Conservation (phyloP, 2,888 invertebrate species). For the Dinocampus coccinellae region DNA sequence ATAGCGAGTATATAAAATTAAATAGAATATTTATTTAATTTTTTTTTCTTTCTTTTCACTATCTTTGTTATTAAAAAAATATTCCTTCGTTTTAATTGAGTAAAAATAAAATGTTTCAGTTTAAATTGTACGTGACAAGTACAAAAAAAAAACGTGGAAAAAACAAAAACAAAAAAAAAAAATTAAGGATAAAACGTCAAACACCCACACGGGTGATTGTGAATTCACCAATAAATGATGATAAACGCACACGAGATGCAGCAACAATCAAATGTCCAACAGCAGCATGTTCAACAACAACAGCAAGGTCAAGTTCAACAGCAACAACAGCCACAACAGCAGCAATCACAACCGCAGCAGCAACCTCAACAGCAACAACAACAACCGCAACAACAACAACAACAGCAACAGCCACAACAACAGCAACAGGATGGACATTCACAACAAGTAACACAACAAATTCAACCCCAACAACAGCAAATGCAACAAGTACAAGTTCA, state of each 20-base stretch:
- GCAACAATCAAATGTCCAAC: constrained; percentile 52
- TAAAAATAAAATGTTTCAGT: not conserved
- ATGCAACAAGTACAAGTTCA: constrained; percentile 47
- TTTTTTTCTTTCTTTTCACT: no score
- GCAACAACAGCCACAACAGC: constrained; percentile 46
- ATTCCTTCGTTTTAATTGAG: not conserved
- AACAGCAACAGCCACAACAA: constrained; percentile 56
- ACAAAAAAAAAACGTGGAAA: not conserved
- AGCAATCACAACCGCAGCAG: constrained; percentile 49
- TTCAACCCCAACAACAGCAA: constrained; percentile 59
- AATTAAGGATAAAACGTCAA: no score
- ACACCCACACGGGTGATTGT: not conserved
- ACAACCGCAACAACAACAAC: constrained; percentile 61
- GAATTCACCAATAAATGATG: constrained; percentile 61
- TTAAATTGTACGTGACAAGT: not conserved
- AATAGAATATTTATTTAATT: no score
- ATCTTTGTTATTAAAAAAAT: no score
- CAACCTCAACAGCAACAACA: constrained; percentile 59
- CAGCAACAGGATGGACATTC: constrained; percentile 53
- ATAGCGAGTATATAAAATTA: no score
- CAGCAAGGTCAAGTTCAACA: constrained; percentile 48
- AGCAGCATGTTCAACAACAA: constrained; percentile 51
- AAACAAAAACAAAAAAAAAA: not conserved
- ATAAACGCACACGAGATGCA: constrained; percentile 58
- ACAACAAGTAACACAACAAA: constrained; percentile 51